phyloP scores from a whole-genome alignment of 2,113 vertebrate species.

The Nannobrachium achirus region DNA sequence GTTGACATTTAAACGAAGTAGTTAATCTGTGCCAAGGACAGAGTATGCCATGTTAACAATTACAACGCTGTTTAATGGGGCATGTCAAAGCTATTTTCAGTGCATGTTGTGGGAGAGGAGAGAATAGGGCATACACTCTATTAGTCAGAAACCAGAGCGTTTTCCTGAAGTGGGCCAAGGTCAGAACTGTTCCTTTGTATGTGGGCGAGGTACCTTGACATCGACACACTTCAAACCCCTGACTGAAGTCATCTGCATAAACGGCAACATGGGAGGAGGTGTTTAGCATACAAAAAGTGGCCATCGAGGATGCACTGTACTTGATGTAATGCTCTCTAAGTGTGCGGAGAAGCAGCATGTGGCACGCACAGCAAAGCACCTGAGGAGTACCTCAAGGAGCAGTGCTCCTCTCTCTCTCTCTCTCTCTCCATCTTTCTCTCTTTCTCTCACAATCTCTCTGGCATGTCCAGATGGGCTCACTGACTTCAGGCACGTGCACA shows the following conservation, averaged over 20 bases:
- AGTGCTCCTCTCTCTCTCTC: conserved; percentile 27
- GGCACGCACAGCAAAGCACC: conserved; percentile 28
- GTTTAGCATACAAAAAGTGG: conserved; percentile 62
- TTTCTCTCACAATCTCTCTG: conserved; percentile 1
- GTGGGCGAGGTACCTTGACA: conserved; percentile 52
- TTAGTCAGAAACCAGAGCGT: conserved; percentile 70
- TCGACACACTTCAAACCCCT: conserved; percentile 53
- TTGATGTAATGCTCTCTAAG: conserved; percentile 58
- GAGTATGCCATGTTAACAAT: conserved; percentile 71
- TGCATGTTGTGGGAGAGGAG: conserved; percentile 69
- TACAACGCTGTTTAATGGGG: conserved; percentile 79
- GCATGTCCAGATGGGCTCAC: neutral
- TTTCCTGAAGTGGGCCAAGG: conserved; percentile 75
- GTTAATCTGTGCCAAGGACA: conserved; percentile 79
- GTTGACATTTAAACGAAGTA: conserved; percentile 77
- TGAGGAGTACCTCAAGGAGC: conserved; percentile 43
- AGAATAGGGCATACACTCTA: conserved; percentile 62
- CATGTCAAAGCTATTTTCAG: conserved; percentile 76
- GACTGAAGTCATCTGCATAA: conserved; percentile 67
- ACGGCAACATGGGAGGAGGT: conserved; percentile 62
- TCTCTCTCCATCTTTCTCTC: conserved; percentile 11
- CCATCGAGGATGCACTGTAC: conserved; percentile 42
- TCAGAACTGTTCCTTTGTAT: conserved; percentile 64
- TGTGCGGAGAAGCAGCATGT: conserved; percentile 36
- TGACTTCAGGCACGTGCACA: neutral